These are phyloP conservation scores for Neoscelio sp. DNA, from an alignment of 2,888 invertebrate genomes.

Conservation along the genomic window DNA sequence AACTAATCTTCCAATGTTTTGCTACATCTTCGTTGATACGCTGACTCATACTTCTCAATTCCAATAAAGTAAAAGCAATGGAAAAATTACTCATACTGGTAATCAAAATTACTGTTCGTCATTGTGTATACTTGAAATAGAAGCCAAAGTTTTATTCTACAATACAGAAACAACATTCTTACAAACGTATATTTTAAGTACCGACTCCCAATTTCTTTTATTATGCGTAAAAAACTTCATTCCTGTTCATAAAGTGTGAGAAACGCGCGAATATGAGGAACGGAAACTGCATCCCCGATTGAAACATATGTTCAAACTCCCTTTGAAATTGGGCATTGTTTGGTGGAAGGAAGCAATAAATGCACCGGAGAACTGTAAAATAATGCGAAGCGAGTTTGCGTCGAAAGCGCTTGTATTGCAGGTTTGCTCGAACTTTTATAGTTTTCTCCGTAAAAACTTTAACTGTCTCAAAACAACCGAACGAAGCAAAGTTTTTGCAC, in stretches of 20 bases:
- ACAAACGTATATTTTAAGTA: slow-evolving; percentile 1
- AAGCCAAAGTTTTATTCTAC: background rate
- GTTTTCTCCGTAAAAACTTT: slow-evolving; percentile 29
- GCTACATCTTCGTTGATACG: too few species aligned
- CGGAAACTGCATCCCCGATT: slow-evolving; percentile 14
- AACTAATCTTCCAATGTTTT: background rate
- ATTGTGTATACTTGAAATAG: background rate
- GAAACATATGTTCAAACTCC: slow-evolving; percentile 27
- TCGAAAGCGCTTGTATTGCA: slow-evolving; percentile 15
- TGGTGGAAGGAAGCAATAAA: slow-evolving; percentile 33
- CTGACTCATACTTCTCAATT: background rate
- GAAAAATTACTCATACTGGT: slow-evolving; percentile 4
- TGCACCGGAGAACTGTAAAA: slow-evolving; percentile 20
- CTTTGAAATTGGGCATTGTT: slow-evolving; percentile 43
- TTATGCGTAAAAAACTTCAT: background rate
- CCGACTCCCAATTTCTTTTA: background rate
- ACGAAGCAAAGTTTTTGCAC: slow-evolving; percentile 19
- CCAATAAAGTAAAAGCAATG: background rate
- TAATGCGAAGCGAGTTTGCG: slow-evolving; percentile 20
- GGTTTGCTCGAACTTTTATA: slow-evolving; percentile 25
- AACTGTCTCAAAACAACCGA: slow-evolving; percentile 11
- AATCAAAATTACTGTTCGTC: slow-evolving; percentile 1
- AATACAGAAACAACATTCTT: background rate
- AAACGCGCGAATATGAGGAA: slow-evolving; percentile 15
- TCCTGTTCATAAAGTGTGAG: slow-evolving; percentile 29